Evolutionary conservation across 2,113 vertebrate species (phyloP).

Genomic region (pig (Sus scrofa)): T2T-Sscrofa CM000824.6:49186501-49187000

Average conservation of each 20-base stretch:
- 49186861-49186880: too few species aligned
- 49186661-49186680: not conserved
- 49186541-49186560: too few species aligned
- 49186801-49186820: too few species aligned
- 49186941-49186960: not conserved
- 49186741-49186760: not conserved
- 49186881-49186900: too few species aligned
- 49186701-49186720: not conserved
- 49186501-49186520: too few species aligned
- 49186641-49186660: not conserved
- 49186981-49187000: not conserved
- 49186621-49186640: not conserved
- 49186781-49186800: not conserved
- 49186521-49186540: too few species aligned
- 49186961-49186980: not conserved
- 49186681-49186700: not conserved
- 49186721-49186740: not conserved
- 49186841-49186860: too few species aligned
- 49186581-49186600: not conserved
- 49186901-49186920: not conserved
- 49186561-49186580: too few species aligned
- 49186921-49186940: not conserved
- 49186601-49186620: not conserved
- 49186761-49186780: not conserved
- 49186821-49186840: too few species aligned